Conservation (phyloP, 2,797 vertebrate species). For the Dryobates pubescens region DNA sequence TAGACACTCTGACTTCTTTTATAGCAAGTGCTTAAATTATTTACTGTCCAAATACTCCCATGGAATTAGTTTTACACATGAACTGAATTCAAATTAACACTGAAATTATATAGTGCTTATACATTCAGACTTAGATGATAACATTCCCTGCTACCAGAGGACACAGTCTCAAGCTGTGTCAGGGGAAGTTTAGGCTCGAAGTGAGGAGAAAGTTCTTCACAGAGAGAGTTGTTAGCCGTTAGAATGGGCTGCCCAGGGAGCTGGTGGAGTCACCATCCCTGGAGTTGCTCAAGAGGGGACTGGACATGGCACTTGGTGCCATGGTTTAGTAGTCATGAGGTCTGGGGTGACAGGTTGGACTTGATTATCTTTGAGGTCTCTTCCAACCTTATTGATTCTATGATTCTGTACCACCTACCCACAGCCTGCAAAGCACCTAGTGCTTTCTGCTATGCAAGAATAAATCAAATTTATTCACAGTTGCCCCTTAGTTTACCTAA, state of each 20-base stretch:
- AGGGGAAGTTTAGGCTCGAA: too few relatives aligned
- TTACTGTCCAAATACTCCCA: background rate
- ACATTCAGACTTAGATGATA: background rate
- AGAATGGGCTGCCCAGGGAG: too few relatives aligned
- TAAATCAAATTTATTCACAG: background rate
- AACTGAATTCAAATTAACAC: background rate
- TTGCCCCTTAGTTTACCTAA: background rate
- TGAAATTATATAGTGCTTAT: background rate
- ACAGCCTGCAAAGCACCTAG: background rate
- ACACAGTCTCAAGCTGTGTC: too few relatives aligned
- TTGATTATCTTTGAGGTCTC: too few relatives aligned
- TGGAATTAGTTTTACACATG: background rate
- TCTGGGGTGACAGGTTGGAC: too few relatives aligned
- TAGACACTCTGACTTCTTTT: background rate
- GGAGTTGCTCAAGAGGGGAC: too few relatives aligned
- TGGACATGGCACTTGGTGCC: too few relatives aligned
- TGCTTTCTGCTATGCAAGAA: background rate
- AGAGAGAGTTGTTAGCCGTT: too few relatives aligned
- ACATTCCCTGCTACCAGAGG: background rate
- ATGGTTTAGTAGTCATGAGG: too few relatives aligned
- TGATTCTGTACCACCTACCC: background rate
- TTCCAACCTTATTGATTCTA: too few relatives aligned
- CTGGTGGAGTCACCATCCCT: too few relatives aligned
- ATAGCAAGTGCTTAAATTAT: conserved; percentile 2
- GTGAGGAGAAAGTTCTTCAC: too few relatives aligned